Conservation (phyloP, 1,140 invertebrate species). For the Neodiprion virginianus region DNA sequence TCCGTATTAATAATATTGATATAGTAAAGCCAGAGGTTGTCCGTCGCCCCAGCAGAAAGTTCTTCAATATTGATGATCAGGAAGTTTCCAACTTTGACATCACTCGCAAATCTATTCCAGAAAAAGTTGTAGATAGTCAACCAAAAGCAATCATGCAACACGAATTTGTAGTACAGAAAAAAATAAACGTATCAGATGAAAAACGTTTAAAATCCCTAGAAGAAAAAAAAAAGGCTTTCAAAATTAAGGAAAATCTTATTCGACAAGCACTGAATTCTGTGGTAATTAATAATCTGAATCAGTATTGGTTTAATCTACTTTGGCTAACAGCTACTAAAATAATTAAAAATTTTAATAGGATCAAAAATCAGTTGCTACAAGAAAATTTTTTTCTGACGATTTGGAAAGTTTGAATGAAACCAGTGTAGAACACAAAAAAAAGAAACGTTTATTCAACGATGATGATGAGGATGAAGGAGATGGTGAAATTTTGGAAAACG, state of each 20-base stretch:
- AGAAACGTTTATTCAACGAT: conserved; percentile 54
- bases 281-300: conserved; percentile 51
- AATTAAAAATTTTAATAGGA: conserved; percentile 29
- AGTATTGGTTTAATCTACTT: conserved; percentile 3
- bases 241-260: conserved; percentile 64
- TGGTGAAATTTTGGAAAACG: conserved; percentile 40
- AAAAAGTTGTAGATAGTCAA: conserved; percentile 19
- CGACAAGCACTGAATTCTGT: conserved; percentile 64
- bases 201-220: conserved; percentile 67
- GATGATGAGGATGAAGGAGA: conserved; percentile 59
- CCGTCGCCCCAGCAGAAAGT: conserved; percentile 1
- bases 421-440: conserved; percentile 31
- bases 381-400: conserved; percentile 65
- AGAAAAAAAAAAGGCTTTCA: conserved; percentile 64
- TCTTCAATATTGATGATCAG: background rate
- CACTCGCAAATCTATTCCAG: conserved; percentile 10
- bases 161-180: conserved; percentile 21
- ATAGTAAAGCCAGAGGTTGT: background rate
- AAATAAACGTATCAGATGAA: conserved; percentile 53
- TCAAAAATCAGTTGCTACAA: conserved; percentile 55
- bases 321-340: background rate
- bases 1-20: conserved; percentile 6
- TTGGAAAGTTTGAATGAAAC: conserved; percentile 36
- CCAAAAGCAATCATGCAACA: conserved; percentile 20
- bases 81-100: conserved; percentile 15